phyloP scores from a whole-genome alignment of 2,888 invertebrate genomes.

The Caenorhabditis uteleia region DNA sequence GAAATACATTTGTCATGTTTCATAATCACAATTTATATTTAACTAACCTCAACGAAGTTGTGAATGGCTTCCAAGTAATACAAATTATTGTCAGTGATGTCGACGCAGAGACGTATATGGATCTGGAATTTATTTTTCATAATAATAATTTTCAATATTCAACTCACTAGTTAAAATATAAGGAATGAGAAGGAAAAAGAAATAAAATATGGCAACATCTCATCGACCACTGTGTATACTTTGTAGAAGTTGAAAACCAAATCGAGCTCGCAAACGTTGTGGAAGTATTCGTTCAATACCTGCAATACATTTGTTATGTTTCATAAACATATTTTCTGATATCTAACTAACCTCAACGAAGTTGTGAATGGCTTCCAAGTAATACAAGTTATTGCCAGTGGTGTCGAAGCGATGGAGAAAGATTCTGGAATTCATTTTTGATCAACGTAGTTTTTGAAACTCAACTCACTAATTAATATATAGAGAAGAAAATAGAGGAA shows the following conservation, averaged over 20 bases:
- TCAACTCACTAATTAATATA: no score
- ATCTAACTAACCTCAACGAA: conserved; percentile 93
- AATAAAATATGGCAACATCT: no score
- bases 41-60: conserved; percentile 94
- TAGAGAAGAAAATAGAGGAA: no score
- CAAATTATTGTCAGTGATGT: conserved; percentile 97
- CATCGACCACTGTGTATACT: conserved; percentile 98
- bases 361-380: conserved; percentile 98
- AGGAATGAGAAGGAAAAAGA: no score
- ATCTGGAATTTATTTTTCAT: no score
- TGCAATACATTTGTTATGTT: conserved; percentile 14
- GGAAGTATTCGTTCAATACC: conserved; percentile 92
- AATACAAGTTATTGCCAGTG: conserved; percentile 97
- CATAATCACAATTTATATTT: no score
- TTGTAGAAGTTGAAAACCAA: conserved; percentile 99
- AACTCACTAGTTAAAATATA: no score
- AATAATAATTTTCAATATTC: no score
- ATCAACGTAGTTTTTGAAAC: no score
- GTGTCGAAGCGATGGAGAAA: conserved; percentile 99
- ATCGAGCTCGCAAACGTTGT: conserved; percentile 98
- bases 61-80: conserved; percentile 99
- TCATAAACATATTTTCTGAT: background rate
- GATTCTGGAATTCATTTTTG: no score
- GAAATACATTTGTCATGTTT: no score
- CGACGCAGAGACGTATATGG: no score